Conservation (phyloP, 2,113 vertebrate species). For the Prochilodus magdalenae region DNA sequence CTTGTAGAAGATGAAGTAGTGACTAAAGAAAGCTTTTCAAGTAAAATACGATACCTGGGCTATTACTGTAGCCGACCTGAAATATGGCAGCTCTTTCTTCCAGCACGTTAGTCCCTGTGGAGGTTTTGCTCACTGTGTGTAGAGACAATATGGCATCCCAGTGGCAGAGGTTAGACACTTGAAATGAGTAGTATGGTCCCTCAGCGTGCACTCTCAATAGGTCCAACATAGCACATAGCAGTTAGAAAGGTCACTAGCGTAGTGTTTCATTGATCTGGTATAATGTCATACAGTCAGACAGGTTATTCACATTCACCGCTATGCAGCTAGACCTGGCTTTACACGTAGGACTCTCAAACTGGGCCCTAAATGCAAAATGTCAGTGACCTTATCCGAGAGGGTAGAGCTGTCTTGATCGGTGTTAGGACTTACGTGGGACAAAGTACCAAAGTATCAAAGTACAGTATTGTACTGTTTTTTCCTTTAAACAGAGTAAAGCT, state of each 20-base stretch:
- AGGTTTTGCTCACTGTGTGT: conserved; percentile 19
- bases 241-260: conserved; percentile 54
- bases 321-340: conserved; percentile 21
- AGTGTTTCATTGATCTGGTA: conserved; percentile 50
- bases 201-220: conserved; percentile 32
- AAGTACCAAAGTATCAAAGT: no score
- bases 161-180: conserved; percentile 38
- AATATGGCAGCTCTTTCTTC: conserved; percentile 20
- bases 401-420: no score
- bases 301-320: conserved; percentile 37
- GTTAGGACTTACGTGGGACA: no score
- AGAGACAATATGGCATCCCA: conserved; percentile 28
- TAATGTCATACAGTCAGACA: conserved; percentile 51
- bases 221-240: conserved; percentile 35
- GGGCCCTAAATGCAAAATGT: conserved; percentile 23
- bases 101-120: conserved; percentile 18
- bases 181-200: conserved; percentile 40
- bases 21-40: conserved; percentile 54
- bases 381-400: conserved; percentile 4
- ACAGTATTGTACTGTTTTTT: no score
- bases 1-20: conserved; percentile 61
- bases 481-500: no score
- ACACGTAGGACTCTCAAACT: conserved; percentile 35
- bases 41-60: conserved; percentile 48
- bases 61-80: conserved; percentile 16